These are phyloP conservation scores for Parus major DNA, from an alignment of 2,113 vertebrate genomes.

Conservation along the genomic window DNA sequence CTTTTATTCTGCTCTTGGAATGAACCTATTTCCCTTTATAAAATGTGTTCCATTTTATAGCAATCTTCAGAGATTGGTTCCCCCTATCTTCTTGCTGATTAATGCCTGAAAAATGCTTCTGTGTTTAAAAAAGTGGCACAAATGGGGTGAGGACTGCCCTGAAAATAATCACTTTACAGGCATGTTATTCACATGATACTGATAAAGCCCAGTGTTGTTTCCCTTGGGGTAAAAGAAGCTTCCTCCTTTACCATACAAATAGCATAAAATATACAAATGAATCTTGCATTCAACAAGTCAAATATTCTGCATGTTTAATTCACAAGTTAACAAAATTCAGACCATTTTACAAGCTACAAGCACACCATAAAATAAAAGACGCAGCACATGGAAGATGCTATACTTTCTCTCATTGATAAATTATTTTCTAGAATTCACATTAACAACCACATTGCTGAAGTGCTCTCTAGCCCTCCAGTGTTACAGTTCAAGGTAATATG, in stretches of 20 bases:
- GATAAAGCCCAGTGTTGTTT: background rate
- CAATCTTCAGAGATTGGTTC: background rate
- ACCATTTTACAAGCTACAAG: background rate
- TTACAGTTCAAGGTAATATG: conserved; percentile 62
- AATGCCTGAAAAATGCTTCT: background rate
- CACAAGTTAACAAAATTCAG: background rate
- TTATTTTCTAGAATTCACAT: conserved; percentile 65
- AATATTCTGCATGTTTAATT: background rate
- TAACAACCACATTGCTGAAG: conserved; percentile 55
- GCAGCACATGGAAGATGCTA: conserved; percentile 1
- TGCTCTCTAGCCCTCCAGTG: conserved; percentile 39
- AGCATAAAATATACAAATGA: conserved; percentile 12
- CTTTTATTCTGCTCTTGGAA: background rate
- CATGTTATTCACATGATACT: background rate
- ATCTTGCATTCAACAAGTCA: conserved; percentile 18
- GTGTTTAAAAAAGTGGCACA: background rate
- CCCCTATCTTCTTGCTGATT: background rate
- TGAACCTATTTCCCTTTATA: background rate
- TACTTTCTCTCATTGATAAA: conserved; percentile 41
- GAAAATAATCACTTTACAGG: background rate
- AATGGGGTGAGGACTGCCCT: background rate
- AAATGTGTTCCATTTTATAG: background rate
- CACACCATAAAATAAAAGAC: conserved; percentile 7
- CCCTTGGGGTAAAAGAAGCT: background rate
- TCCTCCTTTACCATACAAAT: background rate